phyloP scores from a whole-genome alignment of 2,113 vertebrate species.

The Sclerurus mexicanus region DNA sequence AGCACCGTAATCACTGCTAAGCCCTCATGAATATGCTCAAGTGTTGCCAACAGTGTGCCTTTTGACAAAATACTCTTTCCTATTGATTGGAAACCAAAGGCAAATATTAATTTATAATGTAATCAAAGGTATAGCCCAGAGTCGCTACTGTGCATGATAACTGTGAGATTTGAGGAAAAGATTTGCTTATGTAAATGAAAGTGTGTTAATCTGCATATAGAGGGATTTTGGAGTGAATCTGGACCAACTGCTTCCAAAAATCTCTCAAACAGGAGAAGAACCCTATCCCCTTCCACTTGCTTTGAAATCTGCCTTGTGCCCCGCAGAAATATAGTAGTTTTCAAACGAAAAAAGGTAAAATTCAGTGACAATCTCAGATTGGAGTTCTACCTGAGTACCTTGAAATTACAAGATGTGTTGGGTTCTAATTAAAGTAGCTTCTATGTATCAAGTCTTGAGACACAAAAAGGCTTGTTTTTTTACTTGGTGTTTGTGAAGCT shows the following conservation, averaged over 20 bases:
- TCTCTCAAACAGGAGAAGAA: background rate
- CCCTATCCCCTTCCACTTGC: background rate
- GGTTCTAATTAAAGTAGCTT: background rate
- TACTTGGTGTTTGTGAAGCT: background rate
- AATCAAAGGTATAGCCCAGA: background rate
- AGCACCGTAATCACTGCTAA: slow-evolving; percentile 20
- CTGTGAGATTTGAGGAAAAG: slow-evolving; percentile 27
- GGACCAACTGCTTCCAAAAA: background rate
- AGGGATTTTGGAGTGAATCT: background rate
- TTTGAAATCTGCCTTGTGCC: background rate
- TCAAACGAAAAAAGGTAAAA: background rate
- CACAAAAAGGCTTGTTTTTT: background rate
- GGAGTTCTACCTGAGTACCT: background rate
- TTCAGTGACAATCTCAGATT: background rate
- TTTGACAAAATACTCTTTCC: slow-evolving; percentile 25
- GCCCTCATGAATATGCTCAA: slow-evolving; percentile 53
- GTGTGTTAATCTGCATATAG: slow-evolving; percentile 16
- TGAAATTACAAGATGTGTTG: background rate
- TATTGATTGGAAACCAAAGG: background rate
- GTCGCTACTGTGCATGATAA: slow-evolving; percentile 42
- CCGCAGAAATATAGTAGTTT: background rate
- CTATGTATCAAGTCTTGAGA: background rate
- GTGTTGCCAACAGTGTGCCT: background rate
- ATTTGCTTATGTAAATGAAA: slow-evolving; percentile 1
- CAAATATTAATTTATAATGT: slow-evolving; percentile 60